Conservation (phyloP, 2,888 invertebrate genomes). For the Hemithea aestivaria region DNA sequence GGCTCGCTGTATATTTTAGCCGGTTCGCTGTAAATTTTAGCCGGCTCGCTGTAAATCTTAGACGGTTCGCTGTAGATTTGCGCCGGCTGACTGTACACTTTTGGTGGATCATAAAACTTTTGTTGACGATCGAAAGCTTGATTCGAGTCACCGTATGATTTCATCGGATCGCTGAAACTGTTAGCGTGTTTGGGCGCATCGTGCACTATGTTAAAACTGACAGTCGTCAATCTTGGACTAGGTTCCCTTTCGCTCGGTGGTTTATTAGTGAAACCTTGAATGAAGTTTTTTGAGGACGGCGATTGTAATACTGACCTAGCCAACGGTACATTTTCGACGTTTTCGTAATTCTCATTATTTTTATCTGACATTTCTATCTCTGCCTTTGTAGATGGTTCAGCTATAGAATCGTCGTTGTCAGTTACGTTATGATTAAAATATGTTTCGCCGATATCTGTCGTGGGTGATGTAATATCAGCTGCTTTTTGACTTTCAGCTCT, state of each 20-base stretch:
- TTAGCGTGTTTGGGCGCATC: constrained; percentile 48
- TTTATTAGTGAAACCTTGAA: constrained; percentile 44
- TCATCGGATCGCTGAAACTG: constrained; percentile 40
- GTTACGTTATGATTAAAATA: constrained; percentile 46
- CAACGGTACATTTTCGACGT: constrained; percentile 44
- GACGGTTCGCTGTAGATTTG: constrained; percentile 74
- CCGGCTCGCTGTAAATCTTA: constrained; percentile 72
- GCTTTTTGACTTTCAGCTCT: constrained; percentile 21
- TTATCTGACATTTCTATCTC: constrained; percentile 34
- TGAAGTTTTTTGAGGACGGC: constrained; percentile 47
- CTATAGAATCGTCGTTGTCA: constrained; percentile 49
- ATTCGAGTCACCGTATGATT: constrained; percentile 34
- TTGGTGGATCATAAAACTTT: constrained; percentile 49
- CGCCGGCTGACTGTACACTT: constrained; percentile 46
- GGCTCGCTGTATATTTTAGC: constrained; percentile 78
- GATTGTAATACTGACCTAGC: constrained; percentile 44
- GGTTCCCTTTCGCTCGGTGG: constrained; percentile 39
- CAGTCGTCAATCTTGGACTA: constrained; percentile 55
- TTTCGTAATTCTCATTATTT: constrained; percentile 36
- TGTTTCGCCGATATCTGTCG: constrained; percentile 31
- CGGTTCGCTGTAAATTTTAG: constrained; percentile 78
- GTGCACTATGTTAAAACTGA: constrained; percentile 66
- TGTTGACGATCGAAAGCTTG: constrained; percentile 34
- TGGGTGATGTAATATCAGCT: constrained; percentile 13
- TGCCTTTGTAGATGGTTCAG: constrained; percentile 50